A percentile compares a stretch with the other conserved stretches of the same genome.
These are phyloP conservation scores for Drosophila quinaria DNA, from an alignment of 2,888 invertebrate genomes.

Conservation along the genomic window DNA sequence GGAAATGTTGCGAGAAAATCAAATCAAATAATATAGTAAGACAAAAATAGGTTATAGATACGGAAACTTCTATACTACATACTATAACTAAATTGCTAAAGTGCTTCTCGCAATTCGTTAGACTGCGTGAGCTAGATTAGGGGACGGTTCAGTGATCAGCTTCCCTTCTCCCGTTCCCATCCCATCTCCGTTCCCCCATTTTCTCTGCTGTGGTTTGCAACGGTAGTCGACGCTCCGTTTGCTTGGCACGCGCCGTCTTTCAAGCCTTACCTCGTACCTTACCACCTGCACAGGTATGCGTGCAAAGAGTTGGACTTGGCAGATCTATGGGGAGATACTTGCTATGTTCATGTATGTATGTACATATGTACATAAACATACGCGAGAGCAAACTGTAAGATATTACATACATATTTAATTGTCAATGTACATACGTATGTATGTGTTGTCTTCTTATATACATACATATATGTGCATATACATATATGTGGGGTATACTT, in stretches of 20 bases:
- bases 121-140: conserved; percentile 24
- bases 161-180: conserved; percentile 5
- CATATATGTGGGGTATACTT: too few species aligned
- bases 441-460: neutral
- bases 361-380: conserved; percentile 4
- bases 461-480: neutral
- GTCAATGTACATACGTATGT: neutral
- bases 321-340: neutral
- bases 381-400: neutral
- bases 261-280: conserved; percentile 13
- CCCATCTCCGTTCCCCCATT: conserved; percentile 2
- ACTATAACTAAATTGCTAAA: neutral
- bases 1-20: neutral
- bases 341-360: too few species aligned
- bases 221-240: conserved; percentile 54
- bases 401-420: neutral
- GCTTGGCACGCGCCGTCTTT: conserved; percentile 70
- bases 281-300: conserved; percentile 43
- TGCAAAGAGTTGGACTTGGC: conserved; percentile 3
- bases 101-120: conserved; percentile 9
- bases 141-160: conserved; percentile 63
- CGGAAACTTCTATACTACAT: neutral
- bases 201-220: conserved; percentile 54
- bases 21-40: neutral
- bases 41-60: neutral